These are phyloP conservation scores for Mungos mungo DNA, from an alignment of 2,113 vertebrate species.

Conservation along the genomic window DNA sequence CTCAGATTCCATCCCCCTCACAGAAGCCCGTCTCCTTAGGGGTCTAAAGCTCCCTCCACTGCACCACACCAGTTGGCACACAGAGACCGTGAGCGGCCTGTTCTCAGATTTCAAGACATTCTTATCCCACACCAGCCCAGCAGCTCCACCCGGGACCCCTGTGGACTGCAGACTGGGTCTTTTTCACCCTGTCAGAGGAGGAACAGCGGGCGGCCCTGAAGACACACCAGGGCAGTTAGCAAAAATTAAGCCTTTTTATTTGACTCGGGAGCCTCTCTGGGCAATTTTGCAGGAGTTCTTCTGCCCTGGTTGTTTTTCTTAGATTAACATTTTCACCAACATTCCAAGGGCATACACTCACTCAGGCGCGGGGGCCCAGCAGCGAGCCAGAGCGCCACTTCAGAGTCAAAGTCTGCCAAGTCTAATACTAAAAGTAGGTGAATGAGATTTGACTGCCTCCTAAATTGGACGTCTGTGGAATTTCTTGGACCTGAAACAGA, in stretches of 20 bases:
- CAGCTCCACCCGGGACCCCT: background rate
- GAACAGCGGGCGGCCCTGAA: background rate
- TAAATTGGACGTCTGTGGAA: constrained; percentile 74
- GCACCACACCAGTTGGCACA: background rate
- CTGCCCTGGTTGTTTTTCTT: constrained; percentile 53
- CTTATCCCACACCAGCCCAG: background rate
- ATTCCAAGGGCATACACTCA: constrained; percentile 72
- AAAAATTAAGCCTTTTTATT: constrained; percentile 51
- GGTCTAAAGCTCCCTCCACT: background rate
- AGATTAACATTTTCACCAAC: constrained; percentile 61
- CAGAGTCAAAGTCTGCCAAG: constrained; percentile 67
- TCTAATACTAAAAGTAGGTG: constrained; percentile 74
- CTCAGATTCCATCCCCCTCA: background rate
- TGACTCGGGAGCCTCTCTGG: constrained; percentile 47
- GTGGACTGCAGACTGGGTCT: background rate
- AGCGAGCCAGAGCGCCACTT: constrained; percentile 58
- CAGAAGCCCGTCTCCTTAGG: background rate
- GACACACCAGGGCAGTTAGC: background rate
- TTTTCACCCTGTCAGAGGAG: background rate
- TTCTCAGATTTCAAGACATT: background rate
- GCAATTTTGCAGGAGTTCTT: constrained; percentile 42
- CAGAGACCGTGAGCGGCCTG: background rate
- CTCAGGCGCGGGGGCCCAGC: background rate
- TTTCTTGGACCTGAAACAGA: constrained; percentile 71
- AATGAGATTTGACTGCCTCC: constrained; percentile 78